A percentile compares a stretch with the other conserved stretches of the same genome.
phyloP scores from a whole-genome alignment of 2,113 vertebrate species.

The Oryzias celebensis region DNA sequence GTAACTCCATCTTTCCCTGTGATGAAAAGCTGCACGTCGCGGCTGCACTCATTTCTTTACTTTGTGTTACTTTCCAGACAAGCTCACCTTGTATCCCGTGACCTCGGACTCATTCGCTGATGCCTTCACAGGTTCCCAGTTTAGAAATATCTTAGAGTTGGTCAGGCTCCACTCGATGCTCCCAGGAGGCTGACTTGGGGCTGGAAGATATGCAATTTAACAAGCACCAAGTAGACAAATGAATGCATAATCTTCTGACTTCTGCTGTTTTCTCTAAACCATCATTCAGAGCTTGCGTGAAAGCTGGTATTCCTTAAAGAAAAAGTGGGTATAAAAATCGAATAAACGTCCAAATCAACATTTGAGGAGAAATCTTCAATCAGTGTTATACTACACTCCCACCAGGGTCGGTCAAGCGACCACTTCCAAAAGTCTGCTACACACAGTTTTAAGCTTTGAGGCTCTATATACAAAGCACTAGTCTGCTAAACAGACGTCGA shows the following conservation, averaged over 20 bases:
- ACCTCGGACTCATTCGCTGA: constrained; percentile 91
- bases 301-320: not conserved
- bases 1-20: constrained; percentile 54
- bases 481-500: no score
- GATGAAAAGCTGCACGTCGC: constrained; percentile 45
- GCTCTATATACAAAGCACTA: no score
- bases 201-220: constrained; percentile 72
- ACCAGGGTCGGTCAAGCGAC: no score
- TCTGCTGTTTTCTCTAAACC: constrained; percentile 3
- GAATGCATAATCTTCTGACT: constrained; percentile 6
- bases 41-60: constrained; percentile 51
- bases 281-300: constrained; percentile 6
- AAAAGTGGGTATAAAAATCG: no score
- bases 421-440: no score
- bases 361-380: no score
- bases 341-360: no score
- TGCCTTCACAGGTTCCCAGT: constrained; percentile 89
- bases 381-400: no score
- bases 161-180: constrained; percentile 88
- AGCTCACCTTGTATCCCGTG: constrained; percentile 88
- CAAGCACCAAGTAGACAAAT: constrained; percentile 40
- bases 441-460: no score
- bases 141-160: constrained; percentile 88
- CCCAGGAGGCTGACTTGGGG: constrained; percentile 84
- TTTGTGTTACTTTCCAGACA: constrained; percentile 41